Conservation (phyloP, 2,888 invertebrate genomes). For the Adineta ricciae region DNA sequence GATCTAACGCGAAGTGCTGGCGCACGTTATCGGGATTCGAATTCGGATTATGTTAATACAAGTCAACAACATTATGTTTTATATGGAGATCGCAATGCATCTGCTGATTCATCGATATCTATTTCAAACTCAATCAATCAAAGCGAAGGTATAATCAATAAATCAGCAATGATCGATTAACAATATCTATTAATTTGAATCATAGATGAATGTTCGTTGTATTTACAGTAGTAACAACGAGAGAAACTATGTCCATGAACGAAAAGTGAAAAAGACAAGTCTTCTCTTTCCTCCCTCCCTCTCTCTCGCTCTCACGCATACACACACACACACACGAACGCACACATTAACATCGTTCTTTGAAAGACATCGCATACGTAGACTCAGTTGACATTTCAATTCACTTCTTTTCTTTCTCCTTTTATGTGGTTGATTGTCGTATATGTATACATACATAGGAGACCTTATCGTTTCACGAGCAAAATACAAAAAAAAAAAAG, state of each 20-base stretch:
- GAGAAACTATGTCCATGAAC: not conserved
- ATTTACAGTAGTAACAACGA: not conserved
- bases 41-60: not conserved
- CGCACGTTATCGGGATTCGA: constrained; percentile 7
- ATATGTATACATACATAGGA: not conserved
- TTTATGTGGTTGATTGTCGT: not conserved
- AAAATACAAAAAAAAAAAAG: not conserved
- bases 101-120: not conserved
- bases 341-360: not conserved
- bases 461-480: not conserved
- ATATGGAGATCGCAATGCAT: not conserved
- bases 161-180: not conserved
- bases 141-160: not conserved
- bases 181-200: not conserved
- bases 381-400: not conserved
- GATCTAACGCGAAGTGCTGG: constrained; percentile 12
- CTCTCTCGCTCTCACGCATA: no score
- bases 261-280: not conserved
- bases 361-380: not conserved
- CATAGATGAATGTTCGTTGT: not conserved
- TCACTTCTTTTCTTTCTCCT: not conserved
- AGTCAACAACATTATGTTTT: not conserved
- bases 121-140: not conserved
- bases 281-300: not conserved
- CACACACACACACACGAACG: no score